These are phyloP conservation scores for Ochotona princeps DNA, from an alignment of 2,113 vertebrate species.

Conservation along the genomic window DNA sequence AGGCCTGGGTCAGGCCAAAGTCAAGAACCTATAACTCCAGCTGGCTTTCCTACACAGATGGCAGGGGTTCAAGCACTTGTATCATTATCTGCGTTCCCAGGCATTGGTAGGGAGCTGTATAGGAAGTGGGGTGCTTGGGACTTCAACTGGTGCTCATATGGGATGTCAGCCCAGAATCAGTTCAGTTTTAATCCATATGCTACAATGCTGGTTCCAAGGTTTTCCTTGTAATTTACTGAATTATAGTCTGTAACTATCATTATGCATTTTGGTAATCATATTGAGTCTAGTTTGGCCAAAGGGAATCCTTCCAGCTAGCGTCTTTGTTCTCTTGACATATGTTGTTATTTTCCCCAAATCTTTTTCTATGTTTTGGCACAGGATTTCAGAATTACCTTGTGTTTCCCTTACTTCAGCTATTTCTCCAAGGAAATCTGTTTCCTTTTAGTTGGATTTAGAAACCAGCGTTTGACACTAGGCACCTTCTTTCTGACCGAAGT, in stretches of 20 bases:
- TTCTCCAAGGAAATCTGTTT: neutral
- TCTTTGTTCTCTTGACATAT: neutral
- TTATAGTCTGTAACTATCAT: neutral
- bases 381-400: neutral
- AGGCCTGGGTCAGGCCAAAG: too few species aligned
- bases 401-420: neutral
- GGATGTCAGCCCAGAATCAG: too few species aligned
- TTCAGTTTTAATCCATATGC: too few species aligned
- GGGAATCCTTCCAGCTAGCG: neutral
- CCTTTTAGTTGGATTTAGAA: neutral
- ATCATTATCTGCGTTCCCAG: too few species aligned
- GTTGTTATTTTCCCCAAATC: neutral
- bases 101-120: too few species aligned
- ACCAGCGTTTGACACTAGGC: neutral
- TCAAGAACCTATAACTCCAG: too few species aligned
- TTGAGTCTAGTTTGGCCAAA: neutral
- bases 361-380: neutral
- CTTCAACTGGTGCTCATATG: too few species aligned
- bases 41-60: too few species aligned
- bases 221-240: neutral
- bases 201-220: neutral
- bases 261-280: conserved; percentile 14
- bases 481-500: neutral
- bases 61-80: too few species aligned
- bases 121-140: too few species aligned